phyloP scores from a whole-genome alignment of 2,113 vertebrate genomes.

The Bos indicus region DNA sequence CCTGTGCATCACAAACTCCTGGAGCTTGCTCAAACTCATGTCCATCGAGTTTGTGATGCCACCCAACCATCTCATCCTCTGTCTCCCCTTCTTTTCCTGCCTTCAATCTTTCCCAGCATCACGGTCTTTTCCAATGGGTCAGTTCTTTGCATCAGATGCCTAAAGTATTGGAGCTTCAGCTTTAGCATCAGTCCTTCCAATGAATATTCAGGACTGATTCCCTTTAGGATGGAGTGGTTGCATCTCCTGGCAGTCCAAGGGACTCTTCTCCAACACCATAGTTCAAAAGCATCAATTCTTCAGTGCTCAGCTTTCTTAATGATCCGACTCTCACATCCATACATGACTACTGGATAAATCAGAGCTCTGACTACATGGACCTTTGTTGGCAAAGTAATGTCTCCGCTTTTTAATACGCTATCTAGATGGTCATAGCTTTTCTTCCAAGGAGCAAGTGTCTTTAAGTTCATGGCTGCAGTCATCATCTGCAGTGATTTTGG shows the following conservation, averaged over 20 bases:
- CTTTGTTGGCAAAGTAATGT: neutral
- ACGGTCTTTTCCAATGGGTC: neutral
- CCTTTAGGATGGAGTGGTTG: neutral
- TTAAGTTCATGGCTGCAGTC: neutral
- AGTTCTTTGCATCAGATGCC: neutral
- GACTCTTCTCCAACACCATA: neutral
- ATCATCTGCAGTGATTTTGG: neutral
- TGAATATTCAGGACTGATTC: neutral
- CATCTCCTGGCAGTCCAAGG: neutral
- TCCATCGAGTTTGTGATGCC: accelerated
- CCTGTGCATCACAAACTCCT: neutral
- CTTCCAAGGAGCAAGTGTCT: neutral
- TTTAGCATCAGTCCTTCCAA: neutral
- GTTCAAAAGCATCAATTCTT: neutral
- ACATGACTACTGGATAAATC: neutral
- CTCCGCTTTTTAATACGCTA: neutral
- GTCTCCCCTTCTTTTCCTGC: neutral
- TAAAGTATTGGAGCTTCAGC: neutral
- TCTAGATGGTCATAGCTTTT: neutral
- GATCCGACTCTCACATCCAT: neutral
- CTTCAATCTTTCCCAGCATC: neutral
- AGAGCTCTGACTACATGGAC: neutral
- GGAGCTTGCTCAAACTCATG: neutral
- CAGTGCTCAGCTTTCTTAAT: neutral
- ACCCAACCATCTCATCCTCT: neutral